Percentiles rank a stretch among this genome's conserved stretches.
Evolutionary conservation across 2,113 vertebrate species (phyloP).

Genomic region (Chitala chitala): DNA sequence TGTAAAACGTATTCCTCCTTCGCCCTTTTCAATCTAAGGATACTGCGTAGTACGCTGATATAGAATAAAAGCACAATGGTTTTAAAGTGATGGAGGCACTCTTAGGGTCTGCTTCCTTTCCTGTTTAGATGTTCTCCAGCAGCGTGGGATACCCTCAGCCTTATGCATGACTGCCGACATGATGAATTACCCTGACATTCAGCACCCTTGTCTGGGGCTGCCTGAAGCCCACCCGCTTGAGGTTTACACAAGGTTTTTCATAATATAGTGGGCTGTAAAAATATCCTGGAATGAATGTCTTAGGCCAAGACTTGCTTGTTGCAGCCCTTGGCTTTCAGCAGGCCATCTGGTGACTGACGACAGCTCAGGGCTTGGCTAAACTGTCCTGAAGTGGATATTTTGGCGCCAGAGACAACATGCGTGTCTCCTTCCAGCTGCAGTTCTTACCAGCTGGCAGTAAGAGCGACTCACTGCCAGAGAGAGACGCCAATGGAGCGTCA

Average conservation of each 20-base stretch:
- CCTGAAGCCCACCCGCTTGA: constrained; percentile 2
- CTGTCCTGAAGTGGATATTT: constrained; percentile 32
- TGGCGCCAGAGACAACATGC: constrained; percentile 24
- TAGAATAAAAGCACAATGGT: background rate
- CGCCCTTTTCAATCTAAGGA: no score
- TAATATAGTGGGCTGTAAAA: constrained; percentile 22
- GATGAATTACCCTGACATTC: constrained; percentile 1
- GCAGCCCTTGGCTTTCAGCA: constrained; percentile 26
- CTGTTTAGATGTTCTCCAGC: constrained; percentile 4
- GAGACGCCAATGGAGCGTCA: background rate
- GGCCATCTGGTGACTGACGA: constrained; percentile 40
- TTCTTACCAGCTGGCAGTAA: constrained; percentile 29
- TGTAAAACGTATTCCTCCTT: no score
- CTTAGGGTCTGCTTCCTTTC: background rate
- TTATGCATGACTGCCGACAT: background rate
- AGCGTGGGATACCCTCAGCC: constrained; percentile 8
- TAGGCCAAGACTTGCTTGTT: constrained; percentile 23
- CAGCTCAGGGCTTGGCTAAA: constrained; percentile 30
- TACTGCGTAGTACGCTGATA: no score
- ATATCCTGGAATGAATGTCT: constrained; percentile 6
- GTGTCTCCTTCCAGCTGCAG: constrained; percentile 37
- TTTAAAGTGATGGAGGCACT: background rate
- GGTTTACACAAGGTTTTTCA: constrained; percentile 14
- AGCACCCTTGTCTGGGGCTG: background rate
- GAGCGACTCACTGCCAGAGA: constrained; percentile 5